Evolutionary conservation across 2,888 invertebrate genomes (phyloP).

Genomic region (Cheilosia urbana): DNA sequence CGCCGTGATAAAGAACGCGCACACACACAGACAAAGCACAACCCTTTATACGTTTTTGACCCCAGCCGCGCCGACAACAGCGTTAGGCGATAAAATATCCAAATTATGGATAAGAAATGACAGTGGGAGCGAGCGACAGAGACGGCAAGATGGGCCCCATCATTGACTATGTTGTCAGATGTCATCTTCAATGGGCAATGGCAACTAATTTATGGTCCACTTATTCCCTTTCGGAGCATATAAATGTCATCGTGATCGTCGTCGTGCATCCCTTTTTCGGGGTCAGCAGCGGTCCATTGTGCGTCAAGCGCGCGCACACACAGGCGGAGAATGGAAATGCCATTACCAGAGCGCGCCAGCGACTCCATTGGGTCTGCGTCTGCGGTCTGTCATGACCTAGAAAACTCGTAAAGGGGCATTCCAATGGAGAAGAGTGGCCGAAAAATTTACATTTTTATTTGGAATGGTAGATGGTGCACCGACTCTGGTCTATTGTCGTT

Average conservation of each 20-base stretch:
- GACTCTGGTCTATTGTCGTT: conserved; percentile 45
- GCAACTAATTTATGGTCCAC: conserved; percentile 74
- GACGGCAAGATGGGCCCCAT: conserved; percentile 28
- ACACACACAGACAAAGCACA: conserved; percentile 41
- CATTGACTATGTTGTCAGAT: conserved; percentile 75
- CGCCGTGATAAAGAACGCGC: conserved; percentile 27
- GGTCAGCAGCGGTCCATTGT: conserved; percentile 67
- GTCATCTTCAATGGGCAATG: conserved; percentile 74
- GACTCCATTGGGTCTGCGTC: conserved; percentile 71
- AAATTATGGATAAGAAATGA: conserved; percentile 72
- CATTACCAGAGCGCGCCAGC: conserved; percentile 22
- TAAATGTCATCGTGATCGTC: conserved; percentile 72
- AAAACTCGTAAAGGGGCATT: conserved; percentile 69
- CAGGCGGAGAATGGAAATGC: conserved; percentile 44
- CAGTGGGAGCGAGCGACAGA: conserved; percentile 52
- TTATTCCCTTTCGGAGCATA: conserved; percentile 74
- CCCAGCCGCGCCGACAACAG: conserved; percentile 22
- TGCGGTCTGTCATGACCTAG: conserved; percentile 72
- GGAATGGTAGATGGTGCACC: conserved; percentile 42
- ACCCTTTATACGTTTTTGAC: conserved; percentile 59
- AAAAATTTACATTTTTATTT: conserved; percentile 75
- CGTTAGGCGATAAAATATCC: conserved; percentile 70
- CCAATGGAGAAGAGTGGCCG: conserved; percentile 31
- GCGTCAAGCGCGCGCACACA: conserved; percentile 27
- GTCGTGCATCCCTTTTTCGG: conserved; percentile 71